Conservation (phyloP, 2,888 invertebrate genomes). For the Drosophila birchii region DNA sequence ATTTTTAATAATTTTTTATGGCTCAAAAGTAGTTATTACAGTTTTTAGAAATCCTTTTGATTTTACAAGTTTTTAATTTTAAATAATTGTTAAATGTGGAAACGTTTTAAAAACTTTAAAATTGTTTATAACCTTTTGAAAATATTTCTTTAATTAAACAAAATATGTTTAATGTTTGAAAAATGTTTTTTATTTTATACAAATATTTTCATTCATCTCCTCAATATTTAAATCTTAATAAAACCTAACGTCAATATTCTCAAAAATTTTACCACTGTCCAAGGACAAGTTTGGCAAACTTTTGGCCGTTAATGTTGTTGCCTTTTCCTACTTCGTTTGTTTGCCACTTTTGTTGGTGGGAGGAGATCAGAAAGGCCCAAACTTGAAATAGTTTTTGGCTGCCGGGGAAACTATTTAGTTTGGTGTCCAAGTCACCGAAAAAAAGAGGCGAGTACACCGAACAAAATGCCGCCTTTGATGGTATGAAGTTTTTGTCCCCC, state of each 20-base stretch:
- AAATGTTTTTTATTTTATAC: background rate
- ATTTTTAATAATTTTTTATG: too few species aligned
- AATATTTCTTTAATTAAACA: too few species aligned
- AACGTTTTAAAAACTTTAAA: too few species aligned
- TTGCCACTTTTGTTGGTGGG: conserved; percentile 38
- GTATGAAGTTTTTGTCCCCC: conserved; percentile 40
- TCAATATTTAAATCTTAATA: background rate
- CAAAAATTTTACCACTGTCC: conserved; percentile 7
- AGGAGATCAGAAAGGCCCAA: conserved; percentile 35
- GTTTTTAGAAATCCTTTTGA: too few species aligned
- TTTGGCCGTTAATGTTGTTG: conserved; percentile 17
- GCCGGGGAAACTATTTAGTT: conserved; percentile 52
- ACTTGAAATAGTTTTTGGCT: conserved; percentile 65
- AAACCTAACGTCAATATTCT: background rate
- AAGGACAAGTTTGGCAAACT: conserved; percentile 38
- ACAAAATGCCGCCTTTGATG: conserved; percentile 55
- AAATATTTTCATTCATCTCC: background rate
- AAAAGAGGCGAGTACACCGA: conserved; percentile 4
- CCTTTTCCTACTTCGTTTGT: conserved; percentile 22
- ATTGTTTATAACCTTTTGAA: too few species aligned
- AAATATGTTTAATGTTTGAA: background rate
- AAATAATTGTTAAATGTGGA: too few species aligned
- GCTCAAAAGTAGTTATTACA: too few species aligned
- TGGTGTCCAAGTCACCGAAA: conserved; percentile 17
- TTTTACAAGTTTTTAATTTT: too few species aligned